A percentile compares a stretch with the other conserved stretches of the same genome.
These are phyloP conservation scores for Lottia scabra DNA, from an alignment of 2,888 invertebrate species.

Conservation along the genomic window DNA sequence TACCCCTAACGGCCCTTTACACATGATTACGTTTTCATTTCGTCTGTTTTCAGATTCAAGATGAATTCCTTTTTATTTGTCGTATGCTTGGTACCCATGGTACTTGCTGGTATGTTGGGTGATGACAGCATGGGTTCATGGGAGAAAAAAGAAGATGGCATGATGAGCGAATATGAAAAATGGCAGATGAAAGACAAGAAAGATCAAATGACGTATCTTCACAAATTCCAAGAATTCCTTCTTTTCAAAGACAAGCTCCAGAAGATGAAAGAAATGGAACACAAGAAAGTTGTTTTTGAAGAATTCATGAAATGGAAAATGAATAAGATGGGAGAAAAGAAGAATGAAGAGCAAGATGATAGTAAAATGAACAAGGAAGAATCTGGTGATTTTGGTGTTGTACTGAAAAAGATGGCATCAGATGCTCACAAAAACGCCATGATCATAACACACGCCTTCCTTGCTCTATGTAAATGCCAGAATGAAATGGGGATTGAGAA, in stretches of 20 bases:
- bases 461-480: not conserved
- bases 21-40: too few species aligned
- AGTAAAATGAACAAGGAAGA: not conserved
- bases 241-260: conserved; percentile 6
- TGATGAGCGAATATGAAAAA: not conserved
- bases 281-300: conserved; percentile 8
- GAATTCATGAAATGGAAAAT: conserved; percentile 1
- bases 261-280: conserved; percentile 9
- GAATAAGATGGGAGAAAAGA: too few species aligned
- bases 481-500: conserved; percentile 2
- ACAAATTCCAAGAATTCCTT: conserved; percentile 4
- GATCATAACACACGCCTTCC: conserved; percentile 12
- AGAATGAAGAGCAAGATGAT: too few species aligned
- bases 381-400: conserved; percentile 10
- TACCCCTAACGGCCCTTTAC: too few species aligned
- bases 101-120: not conserved
- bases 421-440: conserved; percentile 4
- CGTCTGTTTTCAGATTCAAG: not conserved
- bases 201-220: not conserved
- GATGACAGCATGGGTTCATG: not conserved
- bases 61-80: not conserved
- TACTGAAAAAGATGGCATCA: not conserved
- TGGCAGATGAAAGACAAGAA: conserved; percentile 3
- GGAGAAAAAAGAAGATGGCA: not conserved
- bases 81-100: not conserved